phyloP scores from a whole-genome alignment of 2,797 vertebrate species.

The Amblyopsis hoosieri region DNA sequence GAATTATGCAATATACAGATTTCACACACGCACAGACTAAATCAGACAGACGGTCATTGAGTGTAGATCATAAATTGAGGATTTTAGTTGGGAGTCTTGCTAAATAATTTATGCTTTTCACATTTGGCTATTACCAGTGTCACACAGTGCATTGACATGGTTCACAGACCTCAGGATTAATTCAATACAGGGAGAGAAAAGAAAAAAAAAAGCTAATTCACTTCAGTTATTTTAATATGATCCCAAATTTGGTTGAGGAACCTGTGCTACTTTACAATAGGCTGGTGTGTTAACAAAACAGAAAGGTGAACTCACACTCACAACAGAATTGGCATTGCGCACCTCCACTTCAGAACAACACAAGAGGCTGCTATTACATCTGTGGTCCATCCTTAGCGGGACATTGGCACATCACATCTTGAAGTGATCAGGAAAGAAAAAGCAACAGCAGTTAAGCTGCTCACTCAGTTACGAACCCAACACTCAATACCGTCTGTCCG shows the following conservation, averaged over 20 bases:
- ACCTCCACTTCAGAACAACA: not conserved
- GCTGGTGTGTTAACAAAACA: not conserved
- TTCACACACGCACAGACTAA: slow-evolving; percentile 26
- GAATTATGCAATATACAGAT: slow-evolving; percentile 56
- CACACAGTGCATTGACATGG: no score
- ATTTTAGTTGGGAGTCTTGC: slow-evolving; percentile 17
- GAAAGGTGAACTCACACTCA: not conserved
- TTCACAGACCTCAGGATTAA: no score
- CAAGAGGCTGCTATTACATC: not conserved
- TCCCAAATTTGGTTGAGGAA: not conserved
- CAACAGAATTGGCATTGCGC: not conserved
- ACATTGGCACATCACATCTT: no score
- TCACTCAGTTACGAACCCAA: not conserved
- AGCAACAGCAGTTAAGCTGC: no score
- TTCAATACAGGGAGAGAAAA: no score
- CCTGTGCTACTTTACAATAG: not conserved
- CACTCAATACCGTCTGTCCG: not conserved
- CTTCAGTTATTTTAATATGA: no score
- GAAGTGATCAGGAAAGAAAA: no score
- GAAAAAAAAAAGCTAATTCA: no score
- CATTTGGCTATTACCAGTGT: no score
- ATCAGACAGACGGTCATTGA: slow-evolving; percentile 27
- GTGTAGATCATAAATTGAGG: slow-evolving; percentile 16
- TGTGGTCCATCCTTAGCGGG: not conserved
- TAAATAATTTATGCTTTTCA: no score